Percentiles rank a stretch among this genome's conserved stretches.
Conservation (phyloP, 2,888 invertebrate genomes). For the Thymelicus sylvestris region DNA sequence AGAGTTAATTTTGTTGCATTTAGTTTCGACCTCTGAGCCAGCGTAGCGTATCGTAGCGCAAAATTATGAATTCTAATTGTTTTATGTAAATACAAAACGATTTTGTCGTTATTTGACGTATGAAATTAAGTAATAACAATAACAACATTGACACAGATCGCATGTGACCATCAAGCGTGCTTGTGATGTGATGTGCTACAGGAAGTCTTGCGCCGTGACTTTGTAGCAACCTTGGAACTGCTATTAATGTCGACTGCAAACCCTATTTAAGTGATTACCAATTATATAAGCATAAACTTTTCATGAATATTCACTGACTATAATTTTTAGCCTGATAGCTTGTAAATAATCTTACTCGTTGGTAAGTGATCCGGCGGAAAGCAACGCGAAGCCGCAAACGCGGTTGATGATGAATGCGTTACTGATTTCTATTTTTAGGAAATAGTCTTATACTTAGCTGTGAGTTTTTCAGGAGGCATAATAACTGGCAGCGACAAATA, state of each 20-base stretch:
- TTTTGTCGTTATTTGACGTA: slow-evolving; percentile 61
- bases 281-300: background rate
- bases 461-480: no score
- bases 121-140: slow-evolving; percentile 56
- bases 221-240: slow-evolving; percentile 4
- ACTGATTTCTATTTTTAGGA: no score
- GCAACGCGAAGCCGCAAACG: no score
- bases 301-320: background rate
- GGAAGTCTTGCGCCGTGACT: slow-evolving; percentile 32
- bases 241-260: slow-evolving; percentile 2
- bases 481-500: no score
- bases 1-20: background rate
- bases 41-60: slow-evolving; percentile 80
- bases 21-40: slow-evolving; percentile 65
- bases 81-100: slow-evolving; percentile 62
- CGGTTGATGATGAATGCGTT: no score
- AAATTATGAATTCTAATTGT: slow-evolving; percentile 68
- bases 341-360: no score
- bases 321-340: no score
- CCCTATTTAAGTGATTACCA: background rate
- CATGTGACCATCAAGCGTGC: slow-evolving; percentile 42
- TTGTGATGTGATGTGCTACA: slow-evolving; percentile 22
- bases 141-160: slow-evolving; percentile 81
- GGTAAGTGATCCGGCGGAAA: no score
- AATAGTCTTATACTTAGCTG: no score